Evolutionary conservation across 2,113 vertebrate species (phyloP), one percentile per base, ranked within the genome.

Genomic region (Pollachius pollachius): DNA sequence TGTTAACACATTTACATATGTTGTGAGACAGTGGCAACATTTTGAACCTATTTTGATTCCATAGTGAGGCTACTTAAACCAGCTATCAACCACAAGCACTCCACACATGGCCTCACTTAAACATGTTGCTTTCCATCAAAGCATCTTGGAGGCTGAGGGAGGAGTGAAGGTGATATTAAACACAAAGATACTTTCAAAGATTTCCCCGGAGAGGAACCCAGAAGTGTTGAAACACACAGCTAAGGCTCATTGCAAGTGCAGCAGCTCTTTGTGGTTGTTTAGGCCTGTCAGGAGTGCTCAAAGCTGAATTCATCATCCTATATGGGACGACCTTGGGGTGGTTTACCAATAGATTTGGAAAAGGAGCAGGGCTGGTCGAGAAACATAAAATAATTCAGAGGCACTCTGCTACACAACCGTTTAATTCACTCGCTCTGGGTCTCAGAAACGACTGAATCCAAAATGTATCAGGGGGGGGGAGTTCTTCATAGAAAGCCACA

Each of bases 221-320:
- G 41, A 70, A 41, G 62, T 62, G 0, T 16, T 13, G 12, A 6
- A 57, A 12, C 57, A 3, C 52, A 58, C 34, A 13, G 21, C 57
- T 52, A 62, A 59, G 18, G 17, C n/a, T 74, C 52, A 65, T 59
- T 1, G 56, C 61, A 13, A 69, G 54, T 64, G 63, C 27, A 62
- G 61, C 52, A 64, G 67, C 72, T 30, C 17, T 72, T 82, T 79
- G 37, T 18, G 67, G 67, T 74, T 81, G 73, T 81, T 69, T 73
- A 66, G 48, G 60, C 76, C 71, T 87, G 86, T 84, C 83, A 88
- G 69, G 70, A 82, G 70, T 81, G 76, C 76, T 82, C 69, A 74
- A 73, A 76, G 72, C 73, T 64, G 75, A 87, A 89, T 89, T 75
- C 87, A 88, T 88, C 85, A 81, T 80, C 73, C 80, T 57, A 62